Percentiles rank a stretch among this genome's conserved stretches.
Evolutionary conservation across 1,140 invertebrate species (phyloP).

Genomic region (Achroia grisella): DNA sequence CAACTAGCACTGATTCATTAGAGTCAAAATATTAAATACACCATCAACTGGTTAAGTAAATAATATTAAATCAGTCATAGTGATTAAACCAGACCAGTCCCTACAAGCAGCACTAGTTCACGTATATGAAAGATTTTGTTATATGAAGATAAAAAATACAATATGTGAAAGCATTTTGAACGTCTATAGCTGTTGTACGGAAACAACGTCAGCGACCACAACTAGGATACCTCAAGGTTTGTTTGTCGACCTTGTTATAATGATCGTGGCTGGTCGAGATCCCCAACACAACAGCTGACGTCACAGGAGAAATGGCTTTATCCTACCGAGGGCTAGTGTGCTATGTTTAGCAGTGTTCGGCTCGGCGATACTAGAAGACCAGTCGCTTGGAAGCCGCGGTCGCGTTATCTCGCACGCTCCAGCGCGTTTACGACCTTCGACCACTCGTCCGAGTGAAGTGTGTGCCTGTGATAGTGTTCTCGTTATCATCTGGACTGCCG

Average conservation of each 20-base stretch:
- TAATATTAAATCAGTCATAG: too few species aligned
- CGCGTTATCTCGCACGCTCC: conserved; percentile 54
- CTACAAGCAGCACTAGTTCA: too few species aligned
- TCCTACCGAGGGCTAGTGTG: conserved; percentile 17
- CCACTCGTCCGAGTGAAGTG: conserved; percentile 66
- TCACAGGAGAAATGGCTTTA: conserved; percentile 49
- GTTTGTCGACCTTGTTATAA: conserved; percentile 46
- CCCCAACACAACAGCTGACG: conserved; percentile 12
- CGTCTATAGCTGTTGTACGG: too few species aligned
- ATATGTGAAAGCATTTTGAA: too few species aligned
- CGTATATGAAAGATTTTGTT: too few species aligned
- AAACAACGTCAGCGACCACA: background rate
- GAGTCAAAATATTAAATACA: too few species aligned
- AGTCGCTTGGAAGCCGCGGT: conserved; percentile 59
- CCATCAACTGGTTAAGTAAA: too few species aligned
- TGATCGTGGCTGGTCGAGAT: conserved; percentile 28
- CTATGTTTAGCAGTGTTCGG: conserved; percentile 48
- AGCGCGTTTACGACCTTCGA: conserved; percentile 54
- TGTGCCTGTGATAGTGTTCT: conserved; percentile 61
- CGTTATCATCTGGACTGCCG: conserved; percentile 16
- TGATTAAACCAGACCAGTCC: too few species aligned
- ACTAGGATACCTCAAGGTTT: conserved; percentile 42
- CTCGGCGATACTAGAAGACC: conserved; percentile 21
- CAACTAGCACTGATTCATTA: too few species aligned
- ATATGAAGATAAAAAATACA: too few species aligned